Conservation (phyloP, 2,797 vertebrate genomes). For the Manis crassicaudata region DNA sequence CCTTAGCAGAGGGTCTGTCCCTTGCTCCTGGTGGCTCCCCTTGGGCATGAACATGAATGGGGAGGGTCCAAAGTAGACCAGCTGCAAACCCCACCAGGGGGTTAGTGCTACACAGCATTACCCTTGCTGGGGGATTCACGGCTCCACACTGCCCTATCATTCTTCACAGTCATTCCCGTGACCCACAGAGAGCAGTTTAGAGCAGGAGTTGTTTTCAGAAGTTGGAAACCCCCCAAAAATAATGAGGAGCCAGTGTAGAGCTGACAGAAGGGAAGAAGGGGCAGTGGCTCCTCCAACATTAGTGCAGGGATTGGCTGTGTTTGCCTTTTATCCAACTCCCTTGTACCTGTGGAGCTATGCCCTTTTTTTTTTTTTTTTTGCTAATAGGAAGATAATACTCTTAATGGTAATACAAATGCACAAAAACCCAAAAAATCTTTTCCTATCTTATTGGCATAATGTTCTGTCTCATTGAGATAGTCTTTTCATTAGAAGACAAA, state of each 20-base stretch:
- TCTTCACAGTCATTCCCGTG: background rate
- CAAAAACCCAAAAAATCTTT: background rate
- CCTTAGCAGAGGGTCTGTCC: too few species aligned
- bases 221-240: background rate
- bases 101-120: too few species aligned
- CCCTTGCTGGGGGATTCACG: too few species aligned
- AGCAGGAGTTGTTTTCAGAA: background rate
- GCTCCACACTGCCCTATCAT: background rate
- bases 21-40: too few species aligned
- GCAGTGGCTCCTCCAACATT: background rate
- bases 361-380: background rate
- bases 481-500: background rate
- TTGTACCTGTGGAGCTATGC: background rate
- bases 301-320: background rate
- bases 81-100: too few species aligned
- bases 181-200: background rate
- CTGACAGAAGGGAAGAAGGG: background rate
- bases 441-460: background rate
- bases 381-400: background rate
- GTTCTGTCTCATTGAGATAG: background rate
- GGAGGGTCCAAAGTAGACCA: too few species aligned
- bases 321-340: background rate
- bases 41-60: too few species aligned
- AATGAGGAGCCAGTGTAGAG: background rate
- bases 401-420: background rate